A percentile compares a stretch with the other conserved stretches of the same genome.
Evolutionary conservation across 2,113 vertebrate species (phyloP).

Genomic region (Chlamydotis undulata): DNA sequence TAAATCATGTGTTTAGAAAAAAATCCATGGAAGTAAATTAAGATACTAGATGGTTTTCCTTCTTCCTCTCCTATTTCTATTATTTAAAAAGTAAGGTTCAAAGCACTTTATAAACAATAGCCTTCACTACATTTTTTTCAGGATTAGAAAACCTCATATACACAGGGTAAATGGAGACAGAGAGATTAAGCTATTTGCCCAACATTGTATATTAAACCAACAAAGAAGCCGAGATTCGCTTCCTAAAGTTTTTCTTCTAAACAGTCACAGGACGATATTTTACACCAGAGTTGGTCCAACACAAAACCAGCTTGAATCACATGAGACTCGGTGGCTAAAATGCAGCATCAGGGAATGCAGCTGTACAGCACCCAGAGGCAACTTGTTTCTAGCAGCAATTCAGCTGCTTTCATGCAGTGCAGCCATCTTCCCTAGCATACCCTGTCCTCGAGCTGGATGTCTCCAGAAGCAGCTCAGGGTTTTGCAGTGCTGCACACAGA

Average conservation of each 20-base stretch:
- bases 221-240: not conserved
- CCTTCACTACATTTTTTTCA: not conserved
- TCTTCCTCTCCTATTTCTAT: not conserved
- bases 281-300: not conserved
- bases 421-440: not conserved
- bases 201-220: not conserved
- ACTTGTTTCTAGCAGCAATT: not conserved
- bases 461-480: not conserved
- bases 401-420: not conserved
- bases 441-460: not conserved
- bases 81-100: not conserved
- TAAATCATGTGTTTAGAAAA: not conserved
- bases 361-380: not conserved
- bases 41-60: not conserved
- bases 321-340: not conserved
- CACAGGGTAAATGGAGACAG: not conserved
- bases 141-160: not conserved
- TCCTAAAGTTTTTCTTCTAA: not conserved
- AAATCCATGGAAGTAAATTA: not conserved
- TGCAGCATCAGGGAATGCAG: not conserved
- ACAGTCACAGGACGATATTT: not conserved
- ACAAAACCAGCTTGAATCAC: not conserved
- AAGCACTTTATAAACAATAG: not conserved
- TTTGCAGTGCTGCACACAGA: fast-evolving
- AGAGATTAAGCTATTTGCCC: not conserved